Percentiles rank a stretch among this genome's conserved stretches.
Conservation (phyloP, 1,140 invertebrate species). For the Pseudomyrmex pallidus region DNA sequence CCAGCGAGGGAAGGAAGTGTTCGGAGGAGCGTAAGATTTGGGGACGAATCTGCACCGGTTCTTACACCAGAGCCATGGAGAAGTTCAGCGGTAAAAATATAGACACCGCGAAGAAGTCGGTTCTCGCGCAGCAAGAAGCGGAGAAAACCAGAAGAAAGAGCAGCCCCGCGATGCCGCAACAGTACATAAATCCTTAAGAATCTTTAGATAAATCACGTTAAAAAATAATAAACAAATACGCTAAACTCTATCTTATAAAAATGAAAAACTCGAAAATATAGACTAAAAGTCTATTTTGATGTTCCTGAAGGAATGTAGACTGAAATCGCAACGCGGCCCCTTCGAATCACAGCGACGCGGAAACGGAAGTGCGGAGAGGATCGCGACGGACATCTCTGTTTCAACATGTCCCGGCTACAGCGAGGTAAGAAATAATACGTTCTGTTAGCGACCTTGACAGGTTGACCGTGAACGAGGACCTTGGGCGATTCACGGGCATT, state of each 20-base stretch:
- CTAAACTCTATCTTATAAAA: background rate
- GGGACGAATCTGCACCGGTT: conserved; percentile 85
- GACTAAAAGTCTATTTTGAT: background rate
- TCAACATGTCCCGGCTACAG: background rate
- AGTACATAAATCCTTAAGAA: conserved; percentile 73
- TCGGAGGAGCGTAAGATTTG: conserved; percentile 76
- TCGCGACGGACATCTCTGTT: background rate
- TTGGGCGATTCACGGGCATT: conserved; percentile 26
- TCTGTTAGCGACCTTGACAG: background rate
- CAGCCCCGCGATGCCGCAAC: conserved; percentile 78
- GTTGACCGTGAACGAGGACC: conserved; percentile 18
- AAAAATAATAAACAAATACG: background rate
- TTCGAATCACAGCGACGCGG: background rate
- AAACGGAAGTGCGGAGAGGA: background rate
- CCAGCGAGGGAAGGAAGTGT: conserved; percentile 65
- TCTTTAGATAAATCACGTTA: conserved; percentile 16
- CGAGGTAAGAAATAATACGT: conserved; percentile 17
- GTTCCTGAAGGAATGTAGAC: conserved; percentile 38
- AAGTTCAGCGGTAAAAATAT: conserved; percentile 81
- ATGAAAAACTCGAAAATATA: background rate
- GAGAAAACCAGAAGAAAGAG: conserved; percentile 82
- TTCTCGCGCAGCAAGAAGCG: conserved; percentile 56
- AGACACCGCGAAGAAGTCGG: conserved; percentile 69
- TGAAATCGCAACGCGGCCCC: background rate
- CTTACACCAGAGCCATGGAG: conserved; percentile 85